phyloP scores from a whole-genome alignment of 2,888 invertebrate genomes.

The Ennomos quercinarius region DNA sequence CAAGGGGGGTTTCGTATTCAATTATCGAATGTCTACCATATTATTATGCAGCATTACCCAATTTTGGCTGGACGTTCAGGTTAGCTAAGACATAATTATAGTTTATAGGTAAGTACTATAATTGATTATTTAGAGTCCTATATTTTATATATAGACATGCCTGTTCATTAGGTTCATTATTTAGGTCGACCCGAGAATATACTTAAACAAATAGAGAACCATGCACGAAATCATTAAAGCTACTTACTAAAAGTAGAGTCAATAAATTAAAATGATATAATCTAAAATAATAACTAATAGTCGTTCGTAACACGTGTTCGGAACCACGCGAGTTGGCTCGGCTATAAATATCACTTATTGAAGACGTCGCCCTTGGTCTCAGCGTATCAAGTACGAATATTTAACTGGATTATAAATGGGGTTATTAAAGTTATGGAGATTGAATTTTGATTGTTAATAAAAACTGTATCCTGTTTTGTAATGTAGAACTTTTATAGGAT shows the following conservation, averaged over 20 bases:
- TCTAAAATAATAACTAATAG: conserved; percentile 23
- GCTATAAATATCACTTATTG: conserved; percentile 35
- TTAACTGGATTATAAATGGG: conserved; percentile 27
- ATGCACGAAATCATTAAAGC: conserved; percentile 4
- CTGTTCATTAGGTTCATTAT: no score
- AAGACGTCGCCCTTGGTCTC: conserved; percentile 38
- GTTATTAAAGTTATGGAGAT: conserved; percentile 11
- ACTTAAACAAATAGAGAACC: conserved; percentile 1
- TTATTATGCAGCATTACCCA: no score
- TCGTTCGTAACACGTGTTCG: conserved; percentile 27
- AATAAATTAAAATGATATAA: conserved; percentile 12
- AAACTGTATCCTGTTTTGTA: not conserved
- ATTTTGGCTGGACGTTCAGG: no score
- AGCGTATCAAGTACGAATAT: conserved; percentile 28
- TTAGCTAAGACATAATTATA: no score
- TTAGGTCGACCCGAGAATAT: not conserved
- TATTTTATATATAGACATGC: no score
- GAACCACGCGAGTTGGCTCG: conserved; percentile 31
- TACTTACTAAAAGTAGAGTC: not conserved
- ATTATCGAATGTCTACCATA: no score
- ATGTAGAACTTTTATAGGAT: no score
- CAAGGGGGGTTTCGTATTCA: no score
- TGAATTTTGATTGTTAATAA: conserved; percentile 3
- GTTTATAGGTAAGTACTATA: no score
- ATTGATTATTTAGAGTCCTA: no score